These are phyloP conservation scores for Crossoptilon crossoptilon DNA, from an alignment of 2,797 vertebrate species.

Conservation along the genomic window DNA sequence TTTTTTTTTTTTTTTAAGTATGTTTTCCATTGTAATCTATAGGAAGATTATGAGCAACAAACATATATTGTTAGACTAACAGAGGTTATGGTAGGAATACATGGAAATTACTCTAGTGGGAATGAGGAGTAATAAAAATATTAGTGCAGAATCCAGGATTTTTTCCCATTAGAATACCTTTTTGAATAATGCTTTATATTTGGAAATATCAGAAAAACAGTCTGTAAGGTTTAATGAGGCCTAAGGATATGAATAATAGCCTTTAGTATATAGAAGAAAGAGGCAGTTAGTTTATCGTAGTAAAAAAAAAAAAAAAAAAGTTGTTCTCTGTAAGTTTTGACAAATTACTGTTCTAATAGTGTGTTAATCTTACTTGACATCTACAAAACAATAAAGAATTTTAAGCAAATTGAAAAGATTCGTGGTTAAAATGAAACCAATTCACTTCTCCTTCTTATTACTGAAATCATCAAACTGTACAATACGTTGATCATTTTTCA, in stretches of 20 bases:
- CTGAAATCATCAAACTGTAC: slow-evolving; percentile 23
- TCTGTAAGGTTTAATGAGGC: background rate
- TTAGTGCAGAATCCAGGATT: background rate
- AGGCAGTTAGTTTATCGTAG: background rate
- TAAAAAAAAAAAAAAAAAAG: background rate
- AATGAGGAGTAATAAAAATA: background rate
- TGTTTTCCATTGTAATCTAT: background rate
- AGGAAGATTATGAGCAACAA: background rate
- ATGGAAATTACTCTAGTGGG: background rate
- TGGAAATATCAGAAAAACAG: background rate
- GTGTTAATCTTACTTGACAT: slow-evolving; percentile 40
- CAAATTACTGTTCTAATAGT: background rate
- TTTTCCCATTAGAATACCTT: background rate
- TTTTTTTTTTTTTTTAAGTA: background rate
- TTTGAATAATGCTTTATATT: background rate
- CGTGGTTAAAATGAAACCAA: slow-evolving; percentile 31
- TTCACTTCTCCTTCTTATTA: background rate
- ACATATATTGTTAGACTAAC: background rate
- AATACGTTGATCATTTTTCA: background rate
- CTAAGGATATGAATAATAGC: background rate
- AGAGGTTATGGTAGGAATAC: background rate
- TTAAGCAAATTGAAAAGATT: slow-evolving; percentile 13
- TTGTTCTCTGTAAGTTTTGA: background rate
- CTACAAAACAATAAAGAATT: slow-evolving; percentile 3
- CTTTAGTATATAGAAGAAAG: background rate